Evolutionary conservation across 2,888 invertebrate genomes (phyloP).

Genomic region (Micoletzkya japonica): DNA sequence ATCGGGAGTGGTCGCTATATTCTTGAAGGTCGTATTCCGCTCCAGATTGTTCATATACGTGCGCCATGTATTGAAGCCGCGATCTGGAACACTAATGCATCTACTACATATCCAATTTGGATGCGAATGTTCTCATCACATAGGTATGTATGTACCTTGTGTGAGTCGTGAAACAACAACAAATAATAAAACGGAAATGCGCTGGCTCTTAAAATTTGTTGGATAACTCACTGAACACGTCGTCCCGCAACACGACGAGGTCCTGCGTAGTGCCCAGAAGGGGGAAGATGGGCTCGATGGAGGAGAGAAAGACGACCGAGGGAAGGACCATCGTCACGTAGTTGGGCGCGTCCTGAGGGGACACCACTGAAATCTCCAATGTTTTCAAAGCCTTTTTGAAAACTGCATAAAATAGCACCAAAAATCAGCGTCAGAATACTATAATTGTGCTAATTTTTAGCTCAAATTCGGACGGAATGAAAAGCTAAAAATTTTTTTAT

Average conservation of each 20-base stretch:
- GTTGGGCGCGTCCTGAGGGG: conserved; percentile 33
- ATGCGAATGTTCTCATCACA: too few species aligned
- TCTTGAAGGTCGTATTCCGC: conserved; percentile 17
- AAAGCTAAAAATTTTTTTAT: background rate
- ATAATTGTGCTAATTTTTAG: background rate
- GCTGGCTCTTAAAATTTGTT: background rate
- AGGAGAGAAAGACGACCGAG: conserved; percentile 62
- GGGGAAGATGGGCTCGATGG: conserved; percentile 79
- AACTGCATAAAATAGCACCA: background rate
- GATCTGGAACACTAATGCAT: background rate
- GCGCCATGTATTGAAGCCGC: conserved; percentile 7
- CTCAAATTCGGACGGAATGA: background rate
- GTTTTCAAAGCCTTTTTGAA: background rate
- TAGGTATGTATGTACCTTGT: too few species aligned
- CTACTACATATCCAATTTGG: too few species aligned
- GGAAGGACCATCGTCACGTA: conserved; percentile 49
- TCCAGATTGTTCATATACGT: background rate
- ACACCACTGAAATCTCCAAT: conserved; percentile 3
- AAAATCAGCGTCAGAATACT: background rate
- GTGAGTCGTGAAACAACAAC: too few species aligned
- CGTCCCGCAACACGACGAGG: conserved; percentile 84
- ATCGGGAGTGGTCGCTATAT: conserved; percentile 2
- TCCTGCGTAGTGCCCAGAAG: conserved; percentile 84
- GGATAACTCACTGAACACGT: conserved; percentile 75
- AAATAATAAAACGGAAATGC: background rate